Evolutionary conservation across 2,888 invertebrate genomes (phyloP).

Genomic region (Andrena bucephala): DNA sequence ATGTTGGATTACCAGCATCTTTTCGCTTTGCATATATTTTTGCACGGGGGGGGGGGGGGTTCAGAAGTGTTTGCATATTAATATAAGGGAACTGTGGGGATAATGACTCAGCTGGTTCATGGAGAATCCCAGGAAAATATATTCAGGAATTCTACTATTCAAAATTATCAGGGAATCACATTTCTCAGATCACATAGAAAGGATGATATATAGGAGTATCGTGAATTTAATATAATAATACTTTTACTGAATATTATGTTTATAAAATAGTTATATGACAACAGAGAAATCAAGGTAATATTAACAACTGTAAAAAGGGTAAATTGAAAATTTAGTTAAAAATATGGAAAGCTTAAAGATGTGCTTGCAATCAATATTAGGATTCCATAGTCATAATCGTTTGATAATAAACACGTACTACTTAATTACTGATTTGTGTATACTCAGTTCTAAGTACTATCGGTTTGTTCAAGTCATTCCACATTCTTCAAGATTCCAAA

Average conservation of each 20-base stretch:
- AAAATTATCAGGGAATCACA: neutral
- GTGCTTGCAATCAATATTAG: neutral
- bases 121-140: neutral
- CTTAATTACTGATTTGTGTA: too few relatives aligned
- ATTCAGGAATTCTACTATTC: neutral
- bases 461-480: neutral
- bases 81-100: neutral
- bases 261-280: neutral
- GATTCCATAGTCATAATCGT: too few relatives aligned
- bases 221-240: conserved; percentile 17
- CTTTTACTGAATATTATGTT: conserved; percentile 11
- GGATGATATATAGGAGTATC: neutral
- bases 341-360: neutral
- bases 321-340: neutral
- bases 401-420: too few relatives aligned
- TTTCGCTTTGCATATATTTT: conserved; percentile 5
- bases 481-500: neutral
- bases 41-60: neutral
- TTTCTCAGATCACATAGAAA: neutral
- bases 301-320: neutral
- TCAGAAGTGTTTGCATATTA: neutral
- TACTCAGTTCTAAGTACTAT: neutral
- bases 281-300: neutral
- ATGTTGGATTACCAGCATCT: neutral
- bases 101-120: neutral